Percentiles rank a stretch among this genome's conserved stretches.
These are phyloP conservation scores for Aphyosemion australe DNA, from an alignment of 2,113 vertebrate species.

Conservation along the genomic window DNA sequence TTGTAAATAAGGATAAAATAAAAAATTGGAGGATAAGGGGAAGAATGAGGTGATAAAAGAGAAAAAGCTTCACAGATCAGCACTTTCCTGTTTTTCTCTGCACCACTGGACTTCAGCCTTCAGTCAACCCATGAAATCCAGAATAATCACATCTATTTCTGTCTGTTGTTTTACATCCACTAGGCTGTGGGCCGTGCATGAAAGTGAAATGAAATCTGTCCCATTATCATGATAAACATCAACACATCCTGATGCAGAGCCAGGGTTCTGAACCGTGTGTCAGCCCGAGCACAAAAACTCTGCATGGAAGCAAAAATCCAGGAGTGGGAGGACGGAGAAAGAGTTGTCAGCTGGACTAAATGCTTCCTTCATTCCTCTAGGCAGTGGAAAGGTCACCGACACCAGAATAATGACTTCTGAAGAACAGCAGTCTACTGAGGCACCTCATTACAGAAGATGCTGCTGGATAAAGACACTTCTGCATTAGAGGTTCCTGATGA, in stretches of 20 bases:
- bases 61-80: constrained; percentile 24
- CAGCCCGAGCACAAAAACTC: not conserved
- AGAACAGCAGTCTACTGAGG: not conserved
- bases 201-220: constrained; percentile 49
- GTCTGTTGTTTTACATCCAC: constrained; percentile 47
- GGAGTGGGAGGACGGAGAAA: not conserved
- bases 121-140: constrained; percentile 29
- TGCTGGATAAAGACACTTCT: not conserved
- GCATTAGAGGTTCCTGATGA: not conserved
- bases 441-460: not conserved
- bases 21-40: not conserved
- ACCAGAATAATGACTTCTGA: constrained; percentile 36
- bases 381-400: constrained; percentile 32
- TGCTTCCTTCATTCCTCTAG: constrained; percentile 9
- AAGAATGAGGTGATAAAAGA: constrained; percentile 12
- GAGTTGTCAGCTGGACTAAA: constrained; percentile 6
- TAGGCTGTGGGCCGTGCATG: constrained; percentile 28
- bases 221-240: constrained; percentile 57
- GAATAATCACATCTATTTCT: constrained; percentile 55
- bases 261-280: constrained; percentile 26
- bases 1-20: not conserved
- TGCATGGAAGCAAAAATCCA: constrained; percentile 3
- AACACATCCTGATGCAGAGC: constrained; percentile 24
- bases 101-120: constrained; percentile 22
- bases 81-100: constrained; percentile 15